Evolutionary conservation across 92 coral and sea anemone species (phyloP).

Genomic region (Porites rus): DNA sequence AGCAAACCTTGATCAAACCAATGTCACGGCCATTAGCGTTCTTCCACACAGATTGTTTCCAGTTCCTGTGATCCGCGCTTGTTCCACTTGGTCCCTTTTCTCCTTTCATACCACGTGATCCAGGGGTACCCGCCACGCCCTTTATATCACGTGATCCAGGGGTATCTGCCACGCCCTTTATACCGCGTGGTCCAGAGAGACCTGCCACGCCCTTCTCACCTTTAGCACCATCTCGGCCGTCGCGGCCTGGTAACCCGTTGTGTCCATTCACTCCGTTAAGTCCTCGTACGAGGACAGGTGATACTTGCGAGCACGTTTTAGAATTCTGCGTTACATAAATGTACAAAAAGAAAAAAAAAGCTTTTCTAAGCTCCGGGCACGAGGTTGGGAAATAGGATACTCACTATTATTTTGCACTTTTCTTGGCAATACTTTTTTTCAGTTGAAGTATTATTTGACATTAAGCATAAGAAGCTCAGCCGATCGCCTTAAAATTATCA

Average conservation of each 20-base stretch:
- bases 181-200: no score
- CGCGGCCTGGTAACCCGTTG: conserved; percentile 64
- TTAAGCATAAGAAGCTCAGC: no score
- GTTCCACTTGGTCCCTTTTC: conserved; percentile 4
- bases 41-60: conserved; percentile 63
- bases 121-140: conserved; percentile 35
- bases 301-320: conserved; percentile 19
- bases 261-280: conserved; percentile 48
- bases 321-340: background rate
- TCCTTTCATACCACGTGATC: conserved; percentile 25
- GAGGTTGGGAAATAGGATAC: no score
- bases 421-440: no score
- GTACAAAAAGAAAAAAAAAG: no score
- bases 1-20: conserved; percentile 34
- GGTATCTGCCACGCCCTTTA: no score
- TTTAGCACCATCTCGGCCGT: conserved; percentile 58
- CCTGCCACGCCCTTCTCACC: no score
- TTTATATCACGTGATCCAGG: no score
- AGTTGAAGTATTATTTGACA: no score
- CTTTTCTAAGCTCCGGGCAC: no score
- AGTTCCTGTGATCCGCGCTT: conserved; percentile 9
- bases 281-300: conserved; percentile 49
- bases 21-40: background rate
- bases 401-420: no score
- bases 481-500: no score